phyloP scores from a whole-genome alignment of 2,888 invertebrate genomes.

The Drosophila villosipedis region DNA sequence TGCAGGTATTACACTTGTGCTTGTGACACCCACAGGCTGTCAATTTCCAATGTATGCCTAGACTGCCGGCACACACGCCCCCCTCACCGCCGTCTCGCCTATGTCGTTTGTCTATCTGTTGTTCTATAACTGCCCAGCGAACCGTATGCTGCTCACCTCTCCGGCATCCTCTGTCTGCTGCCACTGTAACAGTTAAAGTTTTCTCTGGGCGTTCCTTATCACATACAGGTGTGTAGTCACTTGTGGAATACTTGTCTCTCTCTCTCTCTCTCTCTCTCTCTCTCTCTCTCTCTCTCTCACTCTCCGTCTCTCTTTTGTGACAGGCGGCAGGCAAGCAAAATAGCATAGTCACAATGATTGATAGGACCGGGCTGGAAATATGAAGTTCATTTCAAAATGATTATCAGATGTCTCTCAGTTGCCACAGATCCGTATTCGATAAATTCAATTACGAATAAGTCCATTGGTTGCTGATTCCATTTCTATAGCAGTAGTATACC shows the following conservation, averaged over 20 bases:
- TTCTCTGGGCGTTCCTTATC: conserved; percentile 39
- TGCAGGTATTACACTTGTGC: conserved; percentile 23
- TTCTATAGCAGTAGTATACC: neutral
- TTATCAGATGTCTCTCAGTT: conserved; percentile 34
- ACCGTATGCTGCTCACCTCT: conserved; percentile 8
- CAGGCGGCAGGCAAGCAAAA: conserved; percentile 51
- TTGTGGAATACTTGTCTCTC: conserved; percentile 13
- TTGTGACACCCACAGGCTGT: conserved; percentile 52
- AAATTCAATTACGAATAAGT: conserved; percentile 30
- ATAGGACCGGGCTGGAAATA: conserved; percentile 40
- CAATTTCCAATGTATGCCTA: conserved; percentile 62
- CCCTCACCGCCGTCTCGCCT: too few species aligned
- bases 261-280: neutral
- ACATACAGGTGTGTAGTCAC: conserved; percentile 21
- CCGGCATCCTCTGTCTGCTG: neutral
- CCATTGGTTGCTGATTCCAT: neutral
- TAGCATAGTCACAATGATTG: conserved; percentile 55
- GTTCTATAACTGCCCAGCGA: conserved; percentile 37
- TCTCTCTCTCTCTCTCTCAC: neutral
- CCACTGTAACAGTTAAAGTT: conserved; percentile 45
- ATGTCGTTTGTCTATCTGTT: conserved; percentile 11
- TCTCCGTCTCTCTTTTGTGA: conserved; percentile 20
- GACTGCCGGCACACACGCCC: conserved; percentile 9
- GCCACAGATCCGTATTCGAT: neutral
- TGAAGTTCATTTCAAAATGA: conserved; percentile 57